These are phyloP conservation scores for Dermochelys coriacea DNA, from an alignment of 2,797 vertebrate species.

Conservation along the genomic window DNA sequence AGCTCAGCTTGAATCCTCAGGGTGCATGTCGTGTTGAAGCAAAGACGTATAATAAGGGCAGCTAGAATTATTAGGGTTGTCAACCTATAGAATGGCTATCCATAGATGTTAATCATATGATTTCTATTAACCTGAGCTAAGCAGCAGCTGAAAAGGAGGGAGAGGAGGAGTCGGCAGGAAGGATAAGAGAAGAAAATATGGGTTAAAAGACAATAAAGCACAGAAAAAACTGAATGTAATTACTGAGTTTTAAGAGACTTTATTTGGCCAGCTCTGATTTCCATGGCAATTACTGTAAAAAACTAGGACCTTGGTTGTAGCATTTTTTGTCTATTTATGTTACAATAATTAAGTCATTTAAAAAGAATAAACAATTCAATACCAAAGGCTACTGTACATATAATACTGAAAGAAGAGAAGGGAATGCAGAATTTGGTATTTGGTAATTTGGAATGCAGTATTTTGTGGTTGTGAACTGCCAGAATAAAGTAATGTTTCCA, in stretches of 20 bases:
- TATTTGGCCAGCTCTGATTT: background rate
- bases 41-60: background rate
- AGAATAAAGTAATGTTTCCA: slow-evolving; percentile 56
- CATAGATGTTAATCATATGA: background rate
- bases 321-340: slow-evolving; percentile 2
- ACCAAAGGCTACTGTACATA: background rate
- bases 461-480: slow-evolving; percentile 32
- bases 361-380: background rate
- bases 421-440: slow-evolving; percentile 50
- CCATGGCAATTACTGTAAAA: background rate
- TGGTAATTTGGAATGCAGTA: background rate
- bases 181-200: background rate
- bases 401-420: slow-evolving; percentile 13
- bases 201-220: background rate
- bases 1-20: background rate
- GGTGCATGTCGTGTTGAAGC: background rate
- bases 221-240: background rate
- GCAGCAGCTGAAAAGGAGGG: background rate
- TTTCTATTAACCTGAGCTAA: background rate
- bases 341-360: slow-evolving; percentile 21
- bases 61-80: background rate
- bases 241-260: background rate
- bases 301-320: too few relatives aligned
- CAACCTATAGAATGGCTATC: background rate
- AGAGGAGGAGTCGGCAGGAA: background rate